These are phyloP conservation scores for Burhinus bistriatus DNA, from an alignment of 2,113 vertebrate species.

Conservation along the genomic window DNA sequence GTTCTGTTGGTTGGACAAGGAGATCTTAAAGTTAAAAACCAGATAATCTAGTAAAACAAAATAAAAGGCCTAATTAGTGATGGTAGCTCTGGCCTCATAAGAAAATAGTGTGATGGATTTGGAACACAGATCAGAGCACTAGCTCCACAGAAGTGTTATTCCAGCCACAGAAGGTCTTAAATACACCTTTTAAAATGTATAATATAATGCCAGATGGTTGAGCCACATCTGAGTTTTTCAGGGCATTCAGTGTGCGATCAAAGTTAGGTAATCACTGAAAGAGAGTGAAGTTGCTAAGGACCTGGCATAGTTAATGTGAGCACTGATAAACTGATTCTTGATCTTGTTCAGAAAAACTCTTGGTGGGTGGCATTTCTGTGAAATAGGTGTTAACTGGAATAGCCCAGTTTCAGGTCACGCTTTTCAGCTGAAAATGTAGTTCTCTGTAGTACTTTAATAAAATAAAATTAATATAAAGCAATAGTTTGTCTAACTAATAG, in stretches of 20 bases:
- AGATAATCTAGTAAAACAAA: slow-evolving; percentile 65
- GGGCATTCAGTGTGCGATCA: neutral
- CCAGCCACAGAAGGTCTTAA: slow-evolving; percentile 49
- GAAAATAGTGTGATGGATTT: slow-evolving; percentile 57
- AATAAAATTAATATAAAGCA: neutral
- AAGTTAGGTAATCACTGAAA: slow-evolving; percentile 19
- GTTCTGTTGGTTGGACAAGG: neutral
- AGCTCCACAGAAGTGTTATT: slow-evolving; percentile 54
- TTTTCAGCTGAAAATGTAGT: neutral
- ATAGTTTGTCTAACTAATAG: slow-evolving; percentile 5
- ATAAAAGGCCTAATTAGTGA: slow-evolving; percentile 57
- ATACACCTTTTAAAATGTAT: slow-evolving; percentile 46
- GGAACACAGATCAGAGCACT: slow-evolving; percentile 51
- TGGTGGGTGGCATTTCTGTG: slow-evolving; percentile 37
- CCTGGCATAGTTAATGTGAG: neutral
- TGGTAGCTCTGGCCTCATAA: slow-evolving; percentile 31
- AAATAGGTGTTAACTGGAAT: slow-evolving; percentile 45
- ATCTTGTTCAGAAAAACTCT: slow-evolving; percentile 11
- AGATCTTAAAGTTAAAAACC: slow-evolving; percentile 54
- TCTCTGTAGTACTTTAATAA: slow-evolving; percentile 6
- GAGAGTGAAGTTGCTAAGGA: slow-evolving; percentile 6
- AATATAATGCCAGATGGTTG: slow-evolving; percentile 43
- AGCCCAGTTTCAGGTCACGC: neutral
- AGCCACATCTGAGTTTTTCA: slow-evolving; percentile 43
- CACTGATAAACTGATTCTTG: slow-evolving; percentile 2